Conservation (phyloP, 1,140 invertebrate genomes). For the Drosophila azteca region DNA sequence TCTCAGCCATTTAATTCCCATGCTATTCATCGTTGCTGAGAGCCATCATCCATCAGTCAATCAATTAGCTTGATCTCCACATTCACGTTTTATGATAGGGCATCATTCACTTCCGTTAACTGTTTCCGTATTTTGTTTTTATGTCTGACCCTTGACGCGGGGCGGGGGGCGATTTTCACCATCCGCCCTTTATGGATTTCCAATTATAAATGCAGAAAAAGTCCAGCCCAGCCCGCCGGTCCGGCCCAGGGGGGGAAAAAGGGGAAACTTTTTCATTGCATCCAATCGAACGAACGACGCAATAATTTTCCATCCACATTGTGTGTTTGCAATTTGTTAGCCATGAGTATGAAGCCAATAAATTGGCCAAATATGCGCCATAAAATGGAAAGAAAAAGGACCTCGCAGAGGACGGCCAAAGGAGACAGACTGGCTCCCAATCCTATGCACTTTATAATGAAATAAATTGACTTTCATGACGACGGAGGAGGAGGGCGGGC, state of each 20-base stretch:
- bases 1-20: no score
- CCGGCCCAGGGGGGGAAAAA: neutral
- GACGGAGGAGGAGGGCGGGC: neutral
- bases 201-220: conserved; percentile 65
- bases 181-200: conserved; percentile 53
- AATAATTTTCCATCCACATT: conserved; percentile 70
- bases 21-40: no score
- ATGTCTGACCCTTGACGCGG: conserved; percentile 17
- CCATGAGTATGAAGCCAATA: conserved; percentile 67
- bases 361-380: conserved; percentile 74
- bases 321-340: conserved; percentile 78
- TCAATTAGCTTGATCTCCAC: no score
- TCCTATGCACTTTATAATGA: conserved; percentile 75
- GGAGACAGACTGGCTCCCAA: conserved; percentile 18
- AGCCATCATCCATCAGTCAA: no score
- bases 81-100: conserved; percentile 7
- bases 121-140: conserved; percentile 19
- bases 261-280: conserved; percentile 63
- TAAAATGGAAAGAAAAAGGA: conserved; percentile 46
- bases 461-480: conserved; percentile 77
- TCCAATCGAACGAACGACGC: conserved; percentile 39
- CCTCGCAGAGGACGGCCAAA: conserved; percentile 8
- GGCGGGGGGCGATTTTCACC: conserved; percentile 24
- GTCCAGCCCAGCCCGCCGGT: neutral
- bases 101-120: conserved; percentile 41